phyloP scores from a whole-genome alignment of 2,797 vertebrate genomes.

The Myioborus miniatus region DNA sequence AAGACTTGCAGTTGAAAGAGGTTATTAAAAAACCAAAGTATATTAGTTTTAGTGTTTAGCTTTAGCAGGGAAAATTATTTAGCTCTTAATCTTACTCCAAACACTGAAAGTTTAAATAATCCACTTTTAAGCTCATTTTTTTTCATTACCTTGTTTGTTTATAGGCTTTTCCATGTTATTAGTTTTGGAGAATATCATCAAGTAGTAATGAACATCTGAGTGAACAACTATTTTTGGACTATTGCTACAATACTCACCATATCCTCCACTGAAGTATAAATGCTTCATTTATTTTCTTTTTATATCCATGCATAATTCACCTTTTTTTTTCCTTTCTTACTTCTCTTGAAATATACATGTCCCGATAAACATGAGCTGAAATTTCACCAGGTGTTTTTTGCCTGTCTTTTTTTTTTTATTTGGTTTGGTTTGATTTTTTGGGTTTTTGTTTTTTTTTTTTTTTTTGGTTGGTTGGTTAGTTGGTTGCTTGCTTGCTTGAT shows the following conservation, averaged over 20 bases:
- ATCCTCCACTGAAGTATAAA: not conserved
- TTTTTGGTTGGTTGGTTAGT: not conserved
- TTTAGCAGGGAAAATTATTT: not conserved
- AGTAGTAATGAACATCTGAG: not conserved
- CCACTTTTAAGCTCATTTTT: not conserved
- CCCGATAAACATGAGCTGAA: not conserved
- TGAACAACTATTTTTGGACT: not conserved
- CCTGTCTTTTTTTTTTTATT: not conserved
- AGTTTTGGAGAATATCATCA: not conserved
- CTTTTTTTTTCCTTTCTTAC: too few relatives aligned
- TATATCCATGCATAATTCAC: not conserved
- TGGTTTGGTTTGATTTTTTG: not conserved
- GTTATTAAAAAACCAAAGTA: not conserved
- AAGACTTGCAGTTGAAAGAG: not conserved
- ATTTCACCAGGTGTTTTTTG: fast-evolving
- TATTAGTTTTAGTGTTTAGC: not conserved
- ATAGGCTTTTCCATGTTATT: not conserved
- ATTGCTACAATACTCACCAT: not conserved
- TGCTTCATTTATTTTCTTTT: not conserved
- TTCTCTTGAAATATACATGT: not conserved
- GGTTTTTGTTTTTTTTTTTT: not conserved
- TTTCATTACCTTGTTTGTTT: not conserved
- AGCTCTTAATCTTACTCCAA: not conserved
- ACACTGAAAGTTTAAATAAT: not conserved
- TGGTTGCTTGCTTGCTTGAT: not conserved